Conservation (phyloP, 1,140 invertebrate species). For the Drosophila sproati region DNA sequence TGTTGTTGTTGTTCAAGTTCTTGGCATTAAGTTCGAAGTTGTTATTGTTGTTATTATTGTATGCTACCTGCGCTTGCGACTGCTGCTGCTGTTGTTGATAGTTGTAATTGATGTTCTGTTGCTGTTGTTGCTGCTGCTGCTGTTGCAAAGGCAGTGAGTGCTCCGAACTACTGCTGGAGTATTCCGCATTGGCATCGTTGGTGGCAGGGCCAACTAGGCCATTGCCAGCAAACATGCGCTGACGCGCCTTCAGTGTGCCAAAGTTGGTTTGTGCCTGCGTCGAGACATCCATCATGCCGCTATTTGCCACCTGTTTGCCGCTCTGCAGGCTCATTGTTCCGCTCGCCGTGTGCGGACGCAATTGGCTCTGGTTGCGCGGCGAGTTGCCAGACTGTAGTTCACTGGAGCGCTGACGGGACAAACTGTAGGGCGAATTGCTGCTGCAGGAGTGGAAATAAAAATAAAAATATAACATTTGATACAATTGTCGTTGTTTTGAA, state of each 20-base stretch:
- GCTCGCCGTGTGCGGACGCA: constrained; percentile 61
- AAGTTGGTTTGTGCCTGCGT: constrained; percentile 61
- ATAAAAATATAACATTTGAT: background rate
- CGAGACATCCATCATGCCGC: constrained; percentile 51
- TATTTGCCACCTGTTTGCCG: constrained; percentile 23
- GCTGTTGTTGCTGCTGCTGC: constrained; percentile 50
- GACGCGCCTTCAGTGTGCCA: constrained; percentile 60
- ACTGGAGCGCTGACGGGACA: constrained; percentile 74
- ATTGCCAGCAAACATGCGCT: constrained; percentile 50
- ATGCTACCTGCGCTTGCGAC: constrained; percentile 22
- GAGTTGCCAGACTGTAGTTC: constrained; percentile 43
- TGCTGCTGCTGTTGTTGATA: constrained; percentile 30
- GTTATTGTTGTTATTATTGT: constrained; percentile 32
- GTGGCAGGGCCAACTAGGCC: background rate
- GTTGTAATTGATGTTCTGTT: constrained; percentile 22
- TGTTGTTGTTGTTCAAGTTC: constrained; percentile 56
- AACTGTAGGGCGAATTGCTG: constrained; percentile 64
- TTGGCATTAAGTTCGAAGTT: constrained; percentile 28
- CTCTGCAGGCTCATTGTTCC: constrained; percentile 14
- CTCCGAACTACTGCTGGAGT: constrained; percentile 66
- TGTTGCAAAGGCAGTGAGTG: constrained; percentile 24
- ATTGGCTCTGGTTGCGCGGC: constrained; percentile 32
- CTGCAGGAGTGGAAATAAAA: constrained; percentile 24
- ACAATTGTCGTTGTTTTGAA: background rate
- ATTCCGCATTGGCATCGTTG: constrained; percentile 38